phyloP scores from a whole-genome alignment of 2,888 invertebrate species.

The Dione juno region DNA sequence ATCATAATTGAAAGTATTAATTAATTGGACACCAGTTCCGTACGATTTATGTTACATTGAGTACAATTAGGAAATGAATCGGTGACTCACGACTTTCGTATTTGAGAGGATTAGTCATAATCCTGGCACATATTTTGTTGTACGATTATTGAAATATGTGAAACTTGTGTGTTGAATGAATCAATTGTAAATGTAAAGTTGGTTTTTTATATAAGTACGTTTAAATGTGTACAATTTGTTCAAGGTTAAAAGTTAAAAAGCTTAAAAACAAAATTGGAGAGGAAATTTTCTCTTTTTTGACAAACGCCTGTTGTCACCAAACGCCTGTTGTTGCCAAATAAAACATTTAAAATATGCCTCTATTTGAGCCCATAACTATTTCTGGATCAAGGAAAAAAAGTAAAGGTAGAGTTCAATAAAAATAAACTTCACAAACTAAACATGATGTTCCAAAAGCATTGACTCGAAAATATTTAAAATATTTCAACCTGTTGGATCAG shows the following conservation, averaged over 20 bases:
- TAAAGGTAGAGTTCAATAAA: background rate
- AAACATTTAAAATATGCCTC: no score
- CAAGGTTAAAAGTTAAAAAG: background rate
- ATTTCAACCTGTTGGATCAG: background rate
- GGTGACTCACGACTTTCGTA: conserved; percentile 42
- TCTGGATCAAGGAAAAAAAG: no score
- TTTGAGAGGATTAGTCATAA: conserved; percentile 44
- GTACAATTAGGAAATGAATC: conserved; percentile 40
- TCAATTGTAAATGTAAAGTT: conserved; percentile 1
- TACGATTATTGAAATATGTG: conserved; percentile 6
- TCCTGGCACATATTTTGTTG: conserved; percentile 25
- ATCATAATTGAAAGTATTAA: conserved; percentile 38
- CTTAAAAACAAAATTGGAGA: background rate
- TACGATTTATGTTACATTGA: conserved; percentile 33
- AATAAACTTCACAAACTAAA: background rate
- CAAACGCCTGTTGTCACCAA: no score
- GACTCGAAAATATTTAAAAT: background rate
- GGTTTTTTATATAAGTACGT: background rate
- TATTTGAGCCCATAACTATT: no score
- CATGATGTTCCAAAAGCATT: background rate
- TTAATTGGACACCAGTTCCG: conserved; percentile 32
- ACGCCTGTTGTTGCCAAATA: no score
- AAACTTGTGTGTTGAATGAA: conserved; percentile 7
- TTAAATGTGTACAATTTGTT: background rate
- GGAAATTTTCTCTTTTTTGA: no score